phyloP scores from a whole-genome alignment of 2,888 invertebrate species.

The Sphaerophoria taeniata region DNA sequence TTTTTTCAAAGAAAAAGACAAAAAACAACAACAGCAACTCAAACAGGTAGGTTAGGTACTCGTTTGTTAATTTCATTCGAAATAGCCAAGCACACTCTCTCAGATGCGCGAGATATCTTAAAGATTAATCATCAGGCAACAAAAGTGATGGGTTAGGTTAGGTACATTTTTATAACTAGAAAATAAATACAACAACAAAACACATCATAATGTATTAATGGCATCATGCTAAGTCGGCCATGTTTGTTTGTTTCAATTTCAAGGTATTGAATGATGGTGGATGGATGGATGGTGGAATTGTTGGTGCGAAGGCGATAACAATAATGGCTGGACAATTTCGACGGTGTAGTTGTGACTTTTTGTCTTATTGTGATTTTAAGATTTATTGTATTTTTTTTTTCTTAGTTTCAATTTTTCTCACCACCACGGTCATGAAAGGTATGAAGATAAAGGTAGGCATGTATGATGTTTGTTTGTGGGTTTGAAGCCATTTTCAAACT shows the following conservation, averaged over 20 bases:
- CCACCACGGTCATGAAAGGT: conserved; percentile 4
- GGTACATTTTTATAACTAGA: conserved; percentile 1
- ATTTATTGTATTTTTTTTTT: conserved; percentile 62
- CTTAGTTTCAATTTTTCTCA: neutral
- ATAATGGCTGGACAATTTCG: conserved; percentile 37
- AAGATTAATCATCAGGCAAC: conserved; percentile 66
- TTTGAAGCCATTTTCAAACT: conserved; percentile 52
- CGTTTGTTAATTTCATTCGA: neutral
- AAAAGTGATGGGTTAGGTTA: conserved; percentile 18
- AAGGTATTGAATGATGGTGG: neutral
- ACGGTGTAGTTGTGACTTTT: conserved; percentile 52
- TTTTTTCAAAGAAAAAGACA: conserved; percentile 48
- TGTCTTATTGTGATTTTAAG: conserved; percentile 52
- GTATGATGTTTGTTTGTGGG: conserved; percentile 1
- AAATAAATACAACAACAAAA: neutral
- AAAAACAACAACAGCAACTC: neutral
- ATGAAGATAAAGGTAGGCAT: too few relatives aligned
- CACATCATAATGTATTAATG: neutral
- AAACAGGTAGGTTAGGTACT: conserved; percentile 51
- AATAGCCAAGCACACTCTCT: conserved; percentile 41
- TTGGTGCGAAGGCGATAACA: conserved; percentile 36
- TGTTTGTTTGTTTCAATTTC: conserved; percentile 54
- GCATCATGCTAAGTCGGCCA: conserved; percentile 62
- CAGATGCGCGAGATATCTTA: conserved; percentile 57
- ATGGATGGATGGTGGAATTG: neutral